phyloP scores from a whole-genome alignment of 2,797 vertebrate genomes.

The Darevskia mixta region DNA sequence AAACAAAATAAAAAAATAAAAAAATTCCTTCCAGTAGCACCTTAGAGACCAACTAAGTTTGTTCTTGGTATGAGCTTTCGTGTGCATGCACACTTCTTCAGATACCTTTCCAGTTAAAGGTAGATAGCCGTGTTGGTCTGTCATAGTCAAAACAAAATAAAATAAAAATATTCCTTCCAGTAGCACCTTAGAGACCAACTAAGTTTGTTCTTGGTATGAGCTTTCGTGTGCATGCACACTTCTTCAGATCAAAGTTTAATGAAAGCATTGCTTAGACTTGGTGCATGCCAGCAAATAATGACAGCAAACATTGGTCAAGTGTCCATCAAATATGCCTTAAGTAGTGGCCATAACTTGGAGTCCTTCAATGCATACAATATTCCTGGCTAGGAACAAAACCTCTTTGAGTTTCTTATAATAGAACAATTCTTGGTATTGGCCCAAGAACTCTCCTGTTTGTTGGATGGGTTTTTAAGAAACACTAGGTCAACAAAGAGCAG shows the following conservation, averaged over 20 bases:
- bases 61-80: too few species aligned
- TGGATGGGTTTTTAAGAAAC: not conserved
- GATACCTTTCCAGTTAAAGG: too few species aligned
- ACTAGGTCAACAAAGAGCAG: conserved; percentile 17
- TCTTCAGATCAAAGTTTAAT: not conserved
- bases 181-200: too few species aligned
- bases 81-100: too few species aligned
- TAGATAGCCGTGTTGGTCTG: too few species aligned
- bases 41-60: too few species aligned
- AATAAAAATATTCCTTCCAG: too few species aligned
- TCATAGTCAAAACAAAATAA: too few species aligned
- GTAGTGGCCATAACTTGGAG: not conserved
- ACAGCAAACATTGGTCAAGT: not conserved
- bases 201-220: too few species aligned
- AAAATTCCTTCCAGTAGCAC: too few species aligned
- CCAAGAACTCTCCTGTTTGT: not conserved
- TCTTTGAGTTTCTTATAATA: conserved; percentile 19
- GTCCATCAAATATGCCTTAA: not conserved
- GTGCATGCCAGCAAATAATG: conserved; percentile 6
- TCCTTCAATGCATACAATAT: not conserved
- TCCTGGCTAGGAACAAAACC: not conserved
- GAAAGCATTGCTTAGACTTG: not conserved
- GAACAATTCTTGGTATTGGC: not conserved
- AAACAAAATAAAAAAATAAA: too few species aligned
- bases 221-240: too few species aligned